Conservation (phyloP, 2,113 vertebrate species). For the Misgurnus mizolepis region DNA sequence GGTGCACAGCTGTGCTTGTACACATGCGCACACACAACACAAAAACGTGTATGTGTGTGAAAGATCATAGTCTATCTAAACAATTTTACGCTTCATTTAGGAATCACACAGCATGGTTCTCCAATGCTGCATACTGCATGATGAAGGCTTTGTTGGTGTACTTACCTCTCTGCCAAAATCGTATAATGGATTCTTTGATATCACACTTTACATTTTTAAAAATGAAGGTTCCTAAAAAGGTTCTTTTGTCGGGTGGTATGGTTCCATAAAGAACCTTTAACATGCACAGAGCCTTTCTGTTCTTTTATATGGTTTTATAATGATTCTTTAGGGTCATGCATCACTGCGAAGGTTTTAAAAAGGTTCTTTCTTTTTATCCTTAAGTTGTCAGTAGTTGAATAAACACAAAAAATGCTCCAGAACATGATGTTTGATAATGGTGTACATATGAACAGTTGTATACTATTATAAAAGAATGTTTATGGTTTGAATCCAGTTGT, state of each 20-base stretch:
- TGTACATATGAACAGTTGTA: neutral
- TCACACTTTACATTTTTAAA: neutral
- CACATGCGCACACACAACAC: neutral
- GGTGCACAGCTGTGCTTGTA: neutral
- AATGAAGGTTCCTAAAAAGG: too few relatives aligned
- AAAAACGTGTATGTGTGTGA: constrained; percentile 15
- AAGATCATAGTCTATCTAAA: constrained; percentile 56
- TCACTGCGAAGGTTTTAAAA: too few relatives aligned
- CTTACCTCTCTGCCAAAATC: neutral
- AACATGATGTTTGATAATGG: too few relatives aligned
- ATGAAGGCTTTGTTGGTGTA: constrained; percentile 10
- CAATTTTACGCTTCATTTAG: constrained; percentile 62
- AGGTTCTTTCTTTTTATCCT: too few relatives aligned
- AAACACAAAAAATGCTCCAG: neutral
- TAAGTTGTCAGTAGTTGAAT: neutral
- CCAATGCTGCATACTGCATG: neutral
- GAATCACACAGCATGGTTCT: neutral
- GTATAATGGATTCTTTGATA: neutral
- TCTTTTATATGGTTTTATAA: too few relatives aligned
- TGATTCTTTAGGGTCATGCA: too few relatives aligned
- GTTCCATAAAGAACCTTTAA: too few relatives aligned
- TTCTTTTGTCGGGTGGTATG: too few relatives aligned
- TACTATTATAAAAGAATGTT: too few relatives aligned
- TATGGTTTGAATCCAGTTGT: neutral
- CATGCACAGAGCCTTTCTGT: too few relatives aligned